Conservation (phyloP, 2,113 vertebrate species). For the Physeter macrocephalus region DNA sequence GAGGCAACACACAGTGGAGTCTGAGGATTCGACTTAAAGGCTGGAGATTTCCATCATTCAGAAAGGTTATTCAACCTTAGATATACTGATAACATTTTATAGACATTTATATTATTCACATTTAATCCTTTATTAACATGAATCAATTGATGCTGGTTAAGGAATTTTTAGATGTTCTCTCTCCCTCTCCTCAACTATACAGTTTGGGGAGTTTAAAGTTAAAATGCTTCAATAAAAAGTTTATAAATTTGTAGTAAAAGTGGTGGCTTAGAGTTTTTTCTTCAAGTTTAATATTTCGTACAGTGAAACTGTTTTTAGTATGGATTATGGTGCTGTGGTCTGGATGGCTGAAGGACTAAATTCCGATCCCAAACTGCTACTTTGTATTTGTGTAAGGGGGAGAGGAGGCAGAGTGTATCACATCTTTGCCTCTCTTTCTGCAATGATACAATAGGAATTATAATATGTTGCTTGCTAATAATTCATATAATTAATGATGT, state of each 20-base stretch:
- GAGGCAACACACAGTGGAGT: not conserved
- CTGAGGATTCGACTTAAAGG: not conserved
- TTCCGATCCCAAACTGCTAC: not conserved
- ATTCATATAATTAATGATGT: slow-evolving; percentile 6
- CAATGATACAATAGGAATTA: not conserved
- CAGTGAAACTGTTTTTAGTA: not conserved
- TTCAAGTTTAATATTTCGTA: slow-evolving; percentile 18
- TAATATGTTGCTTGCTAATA: slow-evolving; percentile 6
- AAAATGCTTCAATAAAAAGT: not conserved
- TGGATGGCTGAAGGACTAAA: not conserved
- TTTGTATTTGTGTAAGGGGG: not conserved
- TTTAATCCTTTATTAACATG: not conserved
- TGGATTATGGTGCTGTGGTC: not conserved
- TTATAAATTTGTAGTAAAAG: slow-evolving; percentile 11
- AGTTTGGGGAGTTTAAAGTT: not conserved
- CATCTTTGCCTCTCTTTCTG: not conserved
- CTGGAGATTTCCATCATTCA: not conserved
- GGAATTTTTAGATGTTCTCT: not conserved
- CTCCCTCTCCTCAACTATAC: not conserved
- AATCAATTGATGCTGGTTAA: not conserved
- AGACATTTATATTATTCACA: not conserved
- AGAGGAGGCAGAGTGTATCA: not conserved
- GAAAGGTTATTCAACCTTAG: not conserved
- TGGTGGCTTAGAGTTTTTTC: not conserved
- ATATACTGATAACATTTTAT: not conserved